phyloP scores from a whole-genome alignment of 2,888 invertebrate species.

The Brenthis hecate region DNA sequence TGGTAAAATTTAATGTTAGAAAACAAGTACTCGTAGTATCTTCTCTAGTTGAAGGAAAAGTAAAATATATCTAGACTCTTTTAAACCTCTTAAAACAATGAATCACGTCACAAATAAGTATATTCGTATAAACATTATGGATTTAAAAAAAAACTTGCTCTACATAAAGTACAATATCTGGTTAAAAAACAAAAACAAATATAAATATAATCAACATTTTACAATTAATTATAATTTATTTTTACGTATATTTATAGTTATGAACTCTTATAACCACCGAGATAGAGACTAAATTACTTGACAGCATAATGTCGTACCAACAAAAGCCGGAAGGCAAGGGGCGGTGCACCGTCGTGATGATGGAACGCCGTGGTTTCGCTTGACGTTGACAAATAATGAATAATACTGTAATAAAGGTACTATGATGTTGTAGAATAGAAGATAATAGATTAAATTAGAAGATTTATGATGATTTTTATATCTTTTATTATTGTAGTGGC shows the following conservation, averaged over 20 bases:
- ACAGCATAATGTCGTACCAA: constrained; percentile 30
- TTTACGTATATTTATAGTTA: constrained; percentile 1
- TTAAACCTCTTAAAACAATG: too few relatives aligned
- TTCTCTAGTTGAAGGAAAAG: too few relatives aligned
- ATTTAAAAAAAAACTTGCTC: not conserved
- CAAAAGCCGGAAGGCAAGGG: constrained; percentile 53
- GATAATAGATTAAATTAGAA: constrained; percentile 7
- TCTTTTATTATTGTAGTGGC: not conserved
- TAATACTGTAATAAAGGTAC: constrained; percentile 27
- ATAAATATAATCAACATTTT: constrained; percentile 7
- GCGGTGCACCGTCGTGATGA: constrained; percentile 40
- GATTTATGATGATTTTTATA: not conserved
- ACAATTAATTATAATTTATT: constrained; percentile 14
- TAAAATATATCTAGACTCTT: too few relatives aligned
- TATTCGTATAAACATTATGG: too few relatives aligned
- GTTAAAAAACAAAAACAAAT: not conserved
- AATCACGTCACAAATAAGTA: too few relatives aligned
- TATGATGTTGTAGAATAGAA: constrained; percentile 14
- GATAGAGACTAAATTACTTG: constrained; percentile 25
- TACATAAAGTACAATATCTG: not conserved
- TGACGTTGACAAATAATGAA: constrained; percentile 35
- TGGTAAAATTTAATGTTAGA: too few relatives aligned
- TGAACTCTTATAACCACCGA: constrained; percentile 1
- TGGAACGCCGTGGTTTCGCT: constrained; percentile 48
- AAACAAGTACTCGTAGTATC: too few relatives aligned